Conservation (phyloP, 2,888 invertebrate species). For the Cylloceria caligata region DNA sequence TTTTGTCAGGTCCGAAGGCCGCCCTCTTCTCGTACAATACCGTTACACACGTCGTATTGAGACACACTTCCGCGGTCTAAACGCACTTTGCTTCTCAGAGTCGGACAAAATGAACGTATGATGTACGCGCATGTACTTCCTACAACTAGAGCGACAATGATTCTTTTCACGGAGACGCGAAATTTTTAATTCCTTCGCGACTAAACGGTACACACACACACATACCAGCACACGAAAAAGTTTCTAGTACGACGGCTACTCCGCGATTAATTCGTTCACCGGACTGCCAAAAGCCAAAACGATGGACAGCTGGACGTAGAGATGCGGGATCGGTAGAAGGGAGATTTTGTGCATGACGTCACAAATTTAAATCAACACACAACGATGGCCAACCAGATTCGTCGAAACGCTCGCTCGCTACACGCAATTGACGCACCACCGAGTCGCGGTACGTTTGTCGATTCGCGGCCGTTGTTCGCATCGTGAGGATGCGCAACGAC, state of each 20-base stretch:
- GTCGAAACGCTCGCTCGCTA: constrained; percentile 16
- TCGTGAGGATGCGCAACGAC: background rate
- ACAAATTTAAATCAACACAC: constrained; percentile 55
- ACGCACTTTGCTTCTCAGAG: constrained; percentile 25
- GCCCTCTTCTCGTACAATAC: constrained; percentile 76
- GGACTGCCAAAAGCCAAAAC: constrained; percentile 64
- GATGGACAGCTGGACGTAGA: constrained; percentile 66
- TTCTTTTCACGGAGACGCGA: constrained; percentile 3
- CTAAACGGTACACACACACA: constrained; percentile 16
- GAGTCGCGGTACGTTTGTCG: background rate
- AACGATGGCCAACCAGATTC: constrained; percentile 4
- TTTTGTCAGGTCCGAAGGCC: constrained; percentile 80
- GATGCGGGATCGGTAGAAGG: constrained; percentile 54
- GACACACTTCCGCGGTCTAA: constrained; percentile 51
- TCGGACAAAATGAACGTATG: background rate
- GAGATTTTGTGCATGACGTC: constrained; percentile 66
- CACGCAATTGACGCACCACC: constrained; percentile 6
- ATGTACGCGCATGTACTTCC: constrained; percentile 3
- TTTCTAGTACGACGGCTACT: constrained; percentile 48
- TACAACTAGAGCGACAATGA: constrained; percentile 19
- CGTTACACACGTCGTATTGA: constrained; percentile 72
- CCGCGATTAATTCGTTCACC: constrained; percentile 54
- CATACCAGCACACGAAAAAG: constrained; percentile 24
- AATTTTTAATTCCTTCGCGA: constrained; percentile 29
- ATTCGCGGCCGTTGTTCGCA: background rate